Evolutionary conservation across 2,113 vertebrate species (phyloP), one percentile per base, ranked within the genome.

Genomic region (Asarcornis scutulata): DNA sequence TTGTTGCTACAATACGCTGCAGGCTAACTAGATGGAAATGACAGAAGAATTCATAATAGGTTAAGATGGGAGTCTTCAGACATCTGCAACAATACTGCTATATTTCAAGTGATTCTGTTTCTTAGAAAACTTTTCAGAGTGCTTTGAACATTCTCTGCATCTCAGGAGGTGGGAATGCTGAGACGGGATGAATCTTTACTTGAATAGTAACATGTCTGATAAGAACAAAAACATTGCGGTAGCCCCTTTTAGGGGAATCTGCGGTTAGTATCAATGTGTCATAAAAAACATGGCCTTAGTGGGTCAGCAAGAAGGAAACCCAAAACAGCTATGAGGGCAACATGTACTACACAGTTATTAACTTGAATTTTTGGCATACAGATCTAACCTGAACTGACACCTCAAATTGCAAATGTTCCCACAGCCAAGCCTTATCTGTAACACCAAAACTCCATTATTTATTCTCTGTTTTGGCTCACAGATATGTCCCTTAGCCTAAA

Each of bases 401-500:
- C 27, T 6, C 52, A n/a, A 17, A 29, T 56, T 36, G 8, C 26
- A 74, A 23, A 55, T 11, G 5, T 40, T 83, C 50, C 32, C n/a
- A 38, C 26, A 86, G 17, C 11, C 88, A 80, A 80, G 7, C 11
- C 36, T 13, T 48, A 7, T 4, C 11, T 77, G 55, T 31, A 25
- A 44, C 7, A 44, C 21, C 15, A 58, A 8, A 66, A 14, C 1
- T 2, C 16, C 0, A 0, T 11, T 32, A 11, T 27, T 88, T 73
- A 17, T 80, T 9, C 10, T 62, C 6, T 68, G 1, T 44, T 60
- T 27, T 7, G 6, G 3, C 29, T 40, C 83, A 32, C 64, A 6
- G 13, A 17, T 53, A 42, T 2, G 15, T 2, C 12, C 10, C 63
- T 32, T 62, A 12, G 26, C 7, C 23, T 44, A 56, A 83, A 6